Evolutionary conservation across 2,888 invertebrate genomes (phyloP).

Genomic region (Drosophila emarginata): DNA sequence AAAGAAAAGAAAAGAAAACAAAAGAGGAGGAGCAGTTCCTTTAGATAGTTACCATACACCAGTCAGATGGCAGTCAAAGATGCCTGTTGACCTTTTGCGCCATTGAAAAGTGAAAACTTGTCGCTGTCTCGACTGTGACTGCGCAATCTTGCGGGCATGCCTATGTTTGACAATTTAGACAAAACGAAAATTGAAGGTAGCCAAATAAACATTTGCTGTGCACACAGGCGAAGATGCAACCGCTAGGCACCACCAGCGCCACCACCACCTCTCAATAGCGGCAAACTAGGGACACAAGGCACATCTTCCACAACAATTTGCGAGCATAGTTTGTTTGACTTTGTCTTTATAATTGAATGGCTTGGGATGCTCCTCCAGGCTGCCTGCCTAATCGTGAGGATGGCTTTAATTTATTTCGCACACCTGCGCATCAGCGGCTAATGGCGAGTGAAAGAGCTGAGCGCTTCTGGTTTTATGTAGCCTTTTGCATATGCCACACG

Average conservation of each 20-base stretch:
- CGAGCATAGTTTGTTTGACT: conserved; percentile 32
- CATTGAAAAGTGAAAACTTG: conserved; percentile 73
- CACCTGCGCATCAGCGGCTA: conserved; percentile 61
- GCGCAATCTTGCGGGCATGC: conserved; percentile 49
- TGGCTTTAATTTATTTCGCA: conserved; percentile 77
- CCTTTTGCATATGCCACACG: conserved; percentile 56
- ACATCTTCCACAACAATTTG: conserved; percentile 41
- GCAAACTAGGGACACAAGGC: conserved; percentile 33
- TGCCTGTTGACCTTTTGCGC: conserved; percentile 63
- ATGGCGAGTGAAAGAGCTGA: conserved; percentile 32
- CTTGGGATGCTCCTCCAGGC: conserved; percentile 28
- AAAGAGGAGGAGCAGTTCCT: conserved; percentile 36
- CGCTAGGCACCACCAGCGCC: not conserved
- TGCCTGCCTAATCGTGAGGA: conserved; percentile 41
- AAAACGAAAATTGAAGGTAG: conserved; percentile 47
- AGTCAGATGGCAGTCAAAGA: conserved; percentile 27
- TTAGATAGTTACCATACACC: conserved; percentile 33
- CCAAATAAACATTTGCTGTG: conserved; percentile 37
- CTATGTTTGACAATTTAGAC: conserved; percentile 69
- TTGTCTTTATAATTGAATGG: conserved; percentile 45
- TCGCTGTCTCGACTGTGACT: conserved; percentile 23
- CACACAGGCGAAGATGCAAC: conserved; percentile 16
- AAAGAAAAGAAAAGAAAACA: not conserved
- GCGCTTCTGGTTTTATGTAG: conserved; percentile 64
- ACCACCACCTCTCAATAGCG: conserved; percentile 14